phyloP scores from a whole-genome alignment of 2,797 vertebrate genomes.

The Rousettus madagascariensis region DNA sequence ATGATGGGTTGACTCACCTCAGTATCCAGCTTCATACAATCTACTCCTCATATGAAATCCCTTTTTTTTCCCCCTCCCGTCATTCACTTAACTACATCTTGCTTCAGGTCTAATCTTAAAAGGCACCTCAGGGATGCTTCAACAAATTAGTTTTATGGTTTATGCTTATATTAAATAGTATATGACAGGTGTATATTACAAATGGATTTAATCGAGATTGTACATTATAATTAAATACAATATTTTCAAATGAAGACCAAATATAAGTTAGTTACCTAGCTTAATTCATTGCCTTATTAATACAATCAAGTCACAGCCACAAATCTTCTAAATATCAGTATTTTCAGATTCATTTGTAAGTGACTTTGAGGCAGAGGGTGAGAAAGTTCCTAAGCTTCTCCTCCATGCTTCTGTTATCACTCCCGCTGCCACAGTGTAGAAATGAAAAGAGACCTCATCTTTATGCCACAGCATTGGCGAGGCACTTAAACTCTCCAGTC shows the following conservation, averaged over 20 bases:
- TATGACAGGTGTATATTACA: not conserved
- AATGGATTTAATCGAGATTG: not conserved
- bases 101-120: not conserved
- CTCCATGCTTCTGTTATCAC: not conserved
- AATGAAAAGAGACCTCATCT: not conserved
- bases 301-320: not conserved
- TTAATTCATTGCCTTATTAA: not conserved
- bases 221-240: not conserved
- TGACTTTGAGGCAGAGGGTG: not conserved
- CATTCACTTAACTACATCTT: not conserved
- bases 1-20: not conserved
- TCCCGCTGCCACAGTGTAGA: not conserved
- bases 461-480: not conserved
- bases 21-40: not conserved
- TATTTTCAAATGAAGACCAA: slow-evolving; percentile 13
- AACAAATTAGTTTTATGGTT: not conserved
- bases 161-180: not conserved
- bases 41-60: not conserved
- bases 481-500: not conserved
- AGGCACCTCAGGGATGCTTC: not conserved
- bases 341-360: not conserved
- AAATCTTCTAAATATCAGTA: not conserved
- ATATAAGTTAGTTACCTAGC: not conserved
- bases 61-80: not conserved
- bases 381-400: not conserved